Conservation (phyloP, 2,888 invertebrate genomes). For the Tanypteryx hageni region DNA sequence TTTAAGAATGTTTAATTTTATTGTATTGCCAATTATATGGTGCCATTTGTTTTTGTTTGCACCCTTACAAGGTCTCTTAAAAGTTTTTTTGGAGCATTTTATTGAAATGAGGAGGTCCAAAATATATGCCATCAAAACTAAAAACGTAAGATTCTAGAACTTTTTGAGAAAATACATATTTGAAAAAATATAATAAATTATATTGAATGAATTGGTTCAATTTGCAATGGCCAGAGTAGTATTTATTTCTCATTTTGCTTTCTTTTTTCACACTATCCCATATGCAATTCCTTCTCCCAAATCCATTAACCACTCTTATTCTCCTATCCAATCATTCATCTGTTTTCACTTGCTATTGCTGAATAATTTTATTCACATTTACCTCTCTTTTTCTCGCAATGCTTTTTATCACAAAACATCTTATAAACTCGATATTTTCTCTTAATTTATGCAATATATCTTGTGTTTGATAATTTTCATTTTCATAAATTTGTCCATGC, state of each 20-base stretch:
- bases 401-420: not conserved
- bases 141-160: not conserved
- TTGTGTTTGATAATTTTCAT: not conserved
- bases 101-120: slow-evolving; percentile 59
- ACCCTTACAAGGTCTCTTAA: not conserved
- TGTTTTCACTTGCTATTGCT: not conserved
- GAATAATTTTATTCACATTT: not conserved
- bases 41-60: not conserved
- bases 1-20: no score
- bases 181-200: not conserved
- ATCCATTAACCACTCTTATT: slow-evolving; percentile 49
- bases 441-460: not conserved
- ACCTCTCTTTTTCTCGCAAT: not conserved
- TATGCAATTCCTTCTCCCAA: slow-evolving; percentile 36
- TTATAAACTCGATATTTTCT: not conserved
- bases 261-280: slow-evolving; percentile 66
- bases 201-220: slow-evolving; percentile 38
- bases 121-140: not conserved
- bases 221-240: slow-evolving; percentile 67
- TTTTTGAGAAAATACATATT: not conserved
- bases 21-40: no score
- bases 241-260: slow-evolving; percentile 68
- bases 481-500: not conserved
- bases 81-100: not conserved
- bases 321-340: slow-evolving; percentile 47